phyloP scores from a whole-genome alignment of 2,888 invertebrate genomes.

The Diarsia rubi region DNA sequence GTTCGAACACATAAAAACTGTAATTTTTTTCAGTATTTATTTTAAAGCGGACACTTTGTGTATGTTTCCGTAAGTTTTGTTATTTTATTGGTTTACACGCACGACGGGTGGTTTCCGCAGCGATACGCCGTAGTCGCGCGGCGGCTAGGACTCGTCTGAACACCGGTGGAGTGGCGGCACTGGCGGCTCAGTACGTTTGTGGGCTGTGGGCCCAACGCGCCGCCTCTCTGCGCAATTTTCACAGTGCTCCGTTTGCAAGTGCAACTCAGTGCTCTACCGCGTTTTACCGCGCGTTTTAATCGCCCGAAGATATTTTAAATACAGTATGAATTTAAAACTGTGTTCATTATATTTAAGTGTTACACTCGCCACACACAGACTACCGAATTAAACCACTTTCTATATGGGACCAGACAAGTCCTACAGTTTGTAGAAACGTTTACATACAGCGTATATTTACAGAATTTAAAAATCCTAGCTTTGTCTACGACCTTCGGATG shows the following conservation, averaged over 20 bases:
- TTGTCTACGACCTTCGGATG: too few relatives aligned
- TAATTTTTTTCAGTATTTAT: slow-evolving; percentile 25
- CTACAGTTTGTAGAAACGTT: slow-evolving; percentile 48
- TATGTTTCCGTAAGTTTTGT: slow-evolving; percentile 58
- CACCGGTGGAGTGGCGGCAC: slow-evolving; percentile 65
- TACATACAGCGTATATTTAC: slow-evolving; percentile 55
- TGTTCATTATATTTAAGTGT: background rate
- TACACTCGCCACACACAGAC: background rate
- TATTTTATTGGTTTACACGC: slow-evolving; percentile 69
- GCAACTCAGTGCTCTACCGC: slow-evolving; percentile 55
- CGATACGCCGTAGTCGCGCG: slow-evolving; percentile 79
- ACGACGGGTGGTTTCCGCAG: slow-evolving; percentile 68
- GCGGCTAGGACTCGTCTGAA: slow-evolving; percentile 80
- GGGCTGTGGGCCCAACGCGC: slow-evolving; percentile 72
- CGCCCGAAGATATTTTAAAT: background rate
- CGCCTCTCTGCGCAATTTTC: slow-evolving; percentile 85
- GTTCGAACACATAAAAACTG: slow-evolving; percentile 50
- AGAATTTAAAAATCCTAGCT: slow-evolving; percentile 42
- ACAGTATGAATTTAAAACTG: too few relatives aligned
- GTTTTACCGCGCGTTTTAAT: slow-evolving; percentile 63
- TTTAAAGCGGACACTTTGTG: slow-evolving; percentile 38
- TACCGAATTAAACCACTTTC: background rate
- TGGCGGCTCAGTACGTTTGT: slow-evolving; percentile 72
- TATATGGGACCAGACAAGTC: background rate
- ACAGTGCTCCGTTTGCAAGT: slow-evolving; percentile 68